These are phyloP conservation scores for Ylistrum balloti DNA, from an alignment of 1,140 invertebrate genomes.

Conservation along the genomic window DNA sequence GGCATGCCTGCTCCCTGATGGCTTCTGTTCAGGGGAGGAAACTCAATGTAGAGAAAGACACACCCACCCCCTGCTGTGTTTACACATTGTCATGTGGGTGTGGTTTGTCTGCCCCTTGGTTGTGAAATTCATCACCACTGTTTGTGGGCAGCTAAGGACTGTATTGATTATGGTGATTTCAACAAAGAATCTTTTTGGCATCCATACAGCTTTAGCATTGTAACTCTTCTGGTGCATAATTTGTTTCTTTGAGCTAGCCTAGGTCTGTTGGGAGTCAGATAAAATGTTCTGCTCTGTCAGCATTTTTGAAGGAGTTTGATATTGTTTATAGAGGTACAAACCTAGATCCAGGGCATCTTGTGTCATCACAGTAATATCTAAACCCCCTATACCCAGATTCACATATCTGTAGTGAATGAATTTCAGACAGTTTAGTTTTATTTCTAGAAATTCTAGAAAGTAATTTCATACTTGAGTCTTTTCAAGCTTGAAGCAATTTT, in stretches of 20 bases:
- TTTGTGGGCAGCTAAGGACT: not conserved
- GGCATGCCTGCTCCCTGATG: not conserved
- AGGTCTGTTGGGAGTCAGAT: not conserved
- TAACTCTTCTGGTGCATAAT: not conserved
- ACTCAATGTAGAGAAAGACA: not conserved
- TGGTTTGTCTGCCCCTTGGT: not conserved
- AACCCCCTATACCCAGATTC: not conserved
- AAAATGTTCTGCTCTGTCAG: not conserved
- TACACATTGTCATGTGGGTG: not conserved
- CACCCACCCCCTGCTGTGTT: not conserved
- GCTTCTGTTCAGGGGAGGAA: not conserved
- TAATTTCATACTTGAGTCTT: not conserved
- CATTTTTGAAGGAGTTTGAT: not conserved
- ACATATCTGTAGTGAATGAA: not conserved
- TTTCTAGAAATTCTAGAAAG: too few species aligned
- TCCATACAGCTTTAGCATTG: not conserved
- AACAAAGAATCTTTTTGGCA: conserved; percentile 26
- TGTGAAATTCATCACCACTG: not conserved
- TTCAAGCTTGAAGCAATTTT: not conserved
- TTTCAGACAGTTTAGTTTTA: too few species aligned
- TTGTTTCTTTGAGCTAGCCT: not conserved
- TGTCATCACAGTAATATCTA: not conserved
- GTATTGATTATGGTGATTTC: conserved; percentile 17
- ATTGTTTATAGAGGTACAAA: not conserved
- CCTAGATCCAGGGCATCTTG: not conserved